A percentile compares a stretch with the other conserved stretches of the same genome.
Evolutionary conservation across 2,113 vertebrate species (phyloP).

Genomic region (Erythrolamprus reginae): DNA sequence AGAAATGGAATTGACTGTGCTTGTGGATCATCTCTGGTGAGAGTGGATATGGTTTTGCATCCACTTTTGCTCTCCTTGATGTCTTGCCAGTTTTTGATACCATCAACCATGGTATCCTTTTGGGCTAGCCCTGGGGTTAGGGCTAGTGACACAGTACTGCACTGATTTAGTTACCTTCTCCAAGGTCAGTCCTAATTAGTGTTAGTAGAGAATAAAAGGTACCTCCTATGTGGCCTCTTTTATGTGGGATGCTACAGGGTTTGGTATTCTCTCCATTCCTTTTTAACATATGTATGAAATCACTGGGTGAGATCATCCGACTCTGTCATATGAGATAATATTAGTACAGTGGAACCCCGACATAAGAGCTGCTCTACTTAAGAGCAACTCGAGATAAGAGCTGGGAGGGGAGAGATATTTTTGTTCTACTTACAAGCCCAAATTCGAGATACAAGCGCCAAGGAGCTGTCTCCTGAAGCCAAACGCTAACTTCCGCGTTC

Average conservation of each 20-base stretch:
- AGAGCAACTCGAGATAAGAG: too few relatives aligned
- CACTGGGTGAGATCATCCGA: background rate
- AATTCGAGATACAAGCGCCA: too few relatives aligned
- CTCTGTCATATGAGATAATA: background rate
- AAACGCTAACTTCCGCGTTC: too few relatives aligned
- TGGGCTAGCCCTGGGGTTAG: background rate
- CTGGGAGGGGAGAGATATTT: too few relatives aligned
- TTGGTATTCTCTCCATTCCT: background rate
- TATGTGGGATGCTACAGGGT: background rate
- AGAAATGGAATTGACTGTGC: too few relatives aligned
- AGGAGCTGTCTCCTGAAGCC: too few relatives aligned
- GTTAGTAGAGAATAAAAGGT: background rate
- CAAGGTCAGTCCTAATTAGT: background rate
- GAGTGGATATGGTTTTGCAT: background rate
- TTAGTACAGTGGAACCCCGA: too few relatives aligned
- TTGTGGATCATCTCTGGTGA: too few relatives aligned
- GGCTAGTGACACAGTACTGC: background rate
- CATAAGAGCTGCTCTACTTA: too few relatives aligned
- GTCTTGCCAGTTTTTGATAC: background rate
- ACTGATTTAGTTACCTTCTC: background rate
- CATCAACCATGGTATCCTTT: background rate
- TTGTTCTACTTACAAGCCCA: too few relatives aligned
- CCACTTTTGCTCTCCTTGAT: background rate
- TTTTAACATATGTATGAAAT: background rate
- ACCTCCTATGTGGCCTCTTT: too few relatives aligned